Percentiles rank a stretch among this genome's conserved stretches.
Conservation (phyloP, 2,888 invertebrate genomes). For the Globia sparganii region DNA sequence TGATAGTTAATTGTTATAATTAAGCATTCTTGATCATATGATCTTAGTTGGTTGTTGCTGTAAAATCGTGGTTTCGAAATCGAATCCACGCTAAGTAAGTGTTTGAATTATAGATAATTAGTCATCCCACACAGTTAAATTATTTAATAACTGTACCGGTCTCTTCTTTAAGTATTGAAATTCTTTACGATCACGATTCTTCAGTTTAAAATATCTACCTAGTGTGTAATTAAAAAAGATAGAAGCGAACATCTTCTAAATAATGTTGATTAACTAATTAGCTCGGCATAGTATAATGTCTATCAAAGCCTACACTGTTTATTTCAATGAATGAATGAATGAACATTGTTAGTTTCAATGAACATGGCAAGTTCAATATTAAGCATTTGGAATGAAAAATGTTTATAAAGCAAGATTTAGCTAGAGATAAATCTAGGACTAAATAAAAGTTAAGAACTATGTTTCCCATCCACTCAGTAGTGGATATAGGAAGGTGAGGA, state of each 20-base stretch:
- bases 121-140: not conserved
- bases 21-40: conserved; percentile 38
- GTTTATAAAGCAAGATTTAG: not conserved
- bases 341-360: not conserved
- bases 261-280: not conserved
- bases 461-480: too few species aligned
- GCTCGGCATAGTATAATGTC: not conserved
- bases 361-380: not conserved
- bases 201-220: not conserved
- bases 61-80: conserved; percentile 14
- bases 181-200: not conserved
- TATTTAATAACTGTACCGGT: not conserved
- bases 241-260: not conserved
- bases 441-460: not conserved
- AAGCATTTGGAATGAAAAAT: not conserved
- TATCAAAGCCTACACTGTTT: not conserved
- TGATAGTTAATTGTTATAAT: conserved; percentile 50
- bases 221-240: not conserved
- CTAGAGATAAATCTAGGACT: too few species aligned
- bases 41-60: conserved; percentile 1
- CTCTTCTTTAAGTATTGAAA: not conserved
- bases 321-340: too few species aligned
- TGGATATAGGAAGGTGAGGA: too few species aligned
- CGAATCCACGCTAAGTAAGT: not conserved
- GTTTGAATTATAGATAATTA: not conserved